Percentiles rank a stretch among this genome's conserved stretches.
phyloP scores from a whole-genome alignment of 2,888 invertebrate genomes.

The Eledona agricola region DNA sequence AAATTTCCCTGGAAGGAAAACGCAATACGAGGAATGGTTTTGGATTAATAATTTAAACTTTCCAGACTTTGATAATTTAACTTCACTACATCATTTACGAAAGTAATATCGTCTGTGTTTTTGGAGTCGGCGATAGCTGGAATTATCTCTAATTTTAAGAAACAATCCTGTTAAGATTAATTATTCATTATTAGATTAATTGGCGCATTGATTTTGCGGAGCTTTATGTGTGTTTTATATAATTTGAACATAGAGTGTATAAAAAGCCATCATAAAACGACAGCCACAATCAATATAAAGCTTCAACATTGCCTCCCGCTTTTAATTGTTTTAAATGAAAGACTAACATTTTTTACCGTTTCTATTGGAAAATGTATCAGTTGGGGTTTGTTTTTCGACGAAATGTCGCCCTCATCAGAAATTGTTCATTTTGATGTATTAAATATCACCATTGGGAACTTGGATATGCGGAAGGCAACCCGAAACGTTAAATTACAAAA shows the following conservation, averaged over 20 bases:
- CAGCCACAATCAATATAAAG: conserved; percentile 22
- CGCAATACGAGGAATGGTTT: conserved; percentile 33
- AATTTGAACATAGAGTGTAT: conserved; percentile 37
- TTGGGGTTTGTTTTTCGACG: no score
- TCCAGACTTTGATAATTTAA: conserved; percentile 36
- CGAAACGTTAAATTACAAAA: conserved; percentile 20
- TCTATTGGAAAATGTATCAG: no score
- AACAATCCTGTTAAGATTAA: no score
- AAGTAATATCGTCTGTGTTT: conserved; percentile 13
- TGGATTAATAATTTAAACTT: conserved; percentile 38
- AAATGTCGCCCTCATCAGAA: no score
- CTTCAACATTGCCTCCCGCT: conserved; percentile 1
- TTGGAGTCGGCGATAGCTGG: conserved; percentile 1
- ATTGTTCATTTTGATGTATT: conserved; percentile 9
- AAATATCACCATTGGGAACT: conserved; percentile 13
- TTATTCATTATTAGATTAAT: no score
- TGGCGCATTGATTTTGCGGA: no score
- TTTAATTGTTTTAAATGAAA: conserved; percentile 1
- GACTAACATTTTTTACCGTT: no score
- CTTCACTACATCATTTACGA: conserved; percentile 22
- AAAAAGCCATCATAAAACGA: conserved; percentile 24
- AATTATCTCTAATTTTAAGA: conserved; percentile 24
- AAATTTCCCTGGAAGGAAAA: conserved; percentile 32
- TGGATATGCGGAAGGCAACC: conserved; percentile 8
- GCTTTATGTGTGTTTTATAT: conserved; percentile 37